phyloP scores from a whole-genome alignment of 2,113 vertebrate species.

The Polyodon spathula region DNA sequence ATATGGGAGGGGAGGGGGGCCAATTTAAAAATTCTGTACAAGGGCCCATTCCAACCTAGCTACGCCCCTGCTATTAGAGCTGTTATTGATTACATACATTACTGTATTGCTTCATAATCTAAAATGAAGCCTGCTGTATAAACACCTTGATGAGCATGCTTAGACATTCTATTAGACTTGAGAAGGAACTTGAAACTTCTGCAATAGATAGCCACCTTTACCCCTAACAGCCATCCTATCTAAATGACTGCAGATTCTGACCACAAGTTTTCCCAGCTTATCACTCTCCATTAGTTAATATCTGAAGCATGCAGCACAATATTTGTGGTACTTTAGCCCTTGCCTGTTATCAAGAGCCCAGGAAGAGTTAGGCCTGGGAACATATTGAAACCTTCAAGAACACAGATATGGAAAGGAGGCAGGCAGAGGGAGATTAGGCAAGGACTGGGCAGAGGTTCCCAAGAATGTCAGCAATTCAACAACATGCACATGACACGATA shows the following conservation, averaged over 20 bases:
- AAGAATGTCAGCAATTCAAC: constrained; percentile 44
- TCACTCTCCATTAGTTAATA: constrained; percentile 47
- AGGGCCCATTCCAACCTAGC: too few species aligned
- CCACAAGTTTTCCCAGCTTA: constrained; percentile 34
- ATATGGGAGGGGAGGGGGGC: too few species aligned
- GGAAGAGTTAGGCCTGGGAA: constrained; percentile 43
- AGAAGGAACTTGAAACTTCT: background rate
- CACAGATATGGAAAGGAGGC: constrained; percentile 33
- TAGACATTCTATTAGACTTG: too few species aligned
- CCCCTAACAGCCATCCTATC: constrained; percentile 23
- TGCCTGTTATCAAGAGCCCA: constrained; percentile 36
- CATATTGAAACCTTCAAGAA: constrained; percentile 38
- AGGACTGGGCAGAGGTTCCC: constrained; percentile 27
- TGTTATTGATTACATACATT: too few species aligned
- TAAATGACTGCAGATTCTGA: constrained; percentile 26
- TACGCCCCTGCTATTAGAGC: too few species aligned
- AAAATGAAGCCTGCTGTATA: too few species aligned
- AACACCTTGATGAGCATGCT: too few species aligned
- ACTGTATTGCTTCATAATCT: too few species aligned
- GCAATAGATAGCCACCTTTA: background rate
- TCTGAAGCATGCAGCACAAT: constrained; percentile 24
- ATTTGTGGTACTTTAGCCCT: constrained; percentile 46
- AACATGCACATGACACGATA: background rate
- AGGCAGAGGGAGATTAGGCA: constrained; percentile 42
- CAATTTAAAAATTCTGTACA: too few species aligned